These are phyloP conservation scores for Eretmocerus hayati DNA, from an alignment of 2,888 invertebrate species.

Conservation along the genomic window DNA sequence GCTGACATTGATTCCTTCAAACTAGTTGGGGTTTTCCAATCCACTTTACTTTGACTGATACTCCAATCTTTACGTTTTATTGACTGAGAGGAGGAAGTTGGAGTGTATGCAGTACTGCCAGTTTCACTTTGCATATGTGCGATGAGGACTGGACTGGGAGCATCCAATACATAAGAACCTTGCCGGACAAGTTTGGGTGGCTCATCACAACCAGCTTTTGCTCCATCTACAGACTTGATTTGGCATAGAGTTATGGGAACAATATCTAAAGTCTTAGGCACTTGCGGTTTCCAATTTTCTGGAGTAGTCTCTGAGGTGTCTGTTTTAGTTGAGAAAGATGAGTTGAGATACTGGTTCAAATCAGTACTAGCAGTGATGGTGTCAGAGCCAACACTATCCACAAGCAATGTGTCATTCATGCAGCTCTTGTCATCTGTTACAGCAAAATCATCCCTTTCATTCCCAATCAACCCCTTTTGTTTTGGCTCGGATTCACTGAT, in stretches of 20 bases:
- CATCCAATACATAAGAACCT: conserved; percentile 71
- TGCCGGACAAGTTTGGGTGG: conserved; percentile 57
- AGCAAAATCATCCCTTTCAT: conserved; percentile 17
- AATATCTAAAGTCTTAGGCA: conserved; percentile 42
- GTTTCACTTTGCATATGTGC: conserved; percentile 54
- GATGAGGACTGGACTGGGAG: conserved; percentile 68
- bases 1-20: conserved; percentile 22
- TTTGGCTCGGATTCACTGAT: conserved; percentile 4
- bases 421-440: conserved; percentile 22
- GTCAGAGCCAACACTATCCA: conserved; percentile 27
- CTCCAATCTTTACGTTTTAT: conserved; percentile 37
- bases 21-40: conserved; percentile 33
- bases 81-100: conserved; percentile 26
- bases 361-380: conserved; percentile 28
- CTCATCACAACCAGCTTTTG: conserved; percentile 29
- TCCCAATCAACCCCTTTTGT: conserved; percentile 5
- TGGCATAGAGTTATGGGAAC: conserved; percentile 36
- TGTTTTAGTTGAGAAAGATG: conserved; percentile 26
- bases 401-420: conserved; percentile 18
- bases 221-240: conserved; percentile 24
- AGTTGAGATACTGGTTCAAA: conserved; percentile 30
- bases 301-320: conserved; percentile 28
- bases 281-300: conserved; percentile 37
- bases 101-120: conserved; percentile 23
- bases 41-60: conserved; percentile 30